Evolutionary conservation across 2,888 invertebrate species (phyloP), one percentile per base, ranked within the genome.

Genomic region (Steinernema carpocapsae): DNA sequence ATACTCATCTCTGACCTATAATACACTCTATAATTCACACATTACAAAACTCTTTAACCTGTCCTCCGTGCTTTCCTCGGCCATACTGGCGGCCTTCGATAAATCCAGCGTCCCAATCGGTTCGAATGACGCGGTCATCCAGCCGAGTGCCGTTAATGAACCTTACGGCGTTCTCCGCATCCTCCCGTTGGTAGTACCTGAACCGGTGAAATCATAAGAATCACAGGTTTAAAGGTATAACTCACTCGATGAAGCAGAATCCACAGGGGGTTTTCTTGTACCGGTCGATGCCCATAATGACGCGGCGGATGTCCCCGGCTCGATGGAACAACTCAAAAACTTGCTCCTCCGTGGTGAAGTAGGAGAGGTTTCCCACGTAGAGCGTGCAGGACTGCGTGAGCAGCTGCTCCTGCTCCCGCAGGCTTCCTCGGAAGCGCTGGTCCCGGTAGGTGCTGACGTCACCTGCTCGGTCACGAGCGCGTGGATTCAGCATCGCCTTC

Each of bases 51-150:
- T 29, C 2, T 37, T 37, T 10, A 37, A 59, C 97, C 92, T 97
- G 97, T 86, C 99, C 99, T 73, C 99, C 99, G 84, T 94, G 94
- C 90, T 95, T 96, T 73, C 99, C 99, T 82, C 99, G 91, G 37
- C 99, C 99, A 90, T 94, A 99, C 88, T 99, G 99, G 82, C 99
- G 91, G 1, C 99, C 99, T 90, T 99, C 99, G 78, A 94, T 92
- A 89, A 99, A 99, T 0, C 99, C 99, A 43, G 97, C 97, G 89
- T 99, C 99, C 97, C 97, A 99, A 89, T 99, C 99, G 74, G 95
- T 94, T 85, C 99, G 91, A 64, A 99, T 94, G 78, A 97, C 93
- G 87, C 99, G 91, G 88, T 99, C 99, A 89, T 99, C 99, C 72
- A 99, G 90, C 1, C 86, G 91, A 0, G 97, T 97, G 0, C 96